Evolutionary conservation across 2,797 vertebrate species (phyloP), one percentile per base, ranked within the genome.

Genomic region (Hypotaenidia okinawae): DNA sequence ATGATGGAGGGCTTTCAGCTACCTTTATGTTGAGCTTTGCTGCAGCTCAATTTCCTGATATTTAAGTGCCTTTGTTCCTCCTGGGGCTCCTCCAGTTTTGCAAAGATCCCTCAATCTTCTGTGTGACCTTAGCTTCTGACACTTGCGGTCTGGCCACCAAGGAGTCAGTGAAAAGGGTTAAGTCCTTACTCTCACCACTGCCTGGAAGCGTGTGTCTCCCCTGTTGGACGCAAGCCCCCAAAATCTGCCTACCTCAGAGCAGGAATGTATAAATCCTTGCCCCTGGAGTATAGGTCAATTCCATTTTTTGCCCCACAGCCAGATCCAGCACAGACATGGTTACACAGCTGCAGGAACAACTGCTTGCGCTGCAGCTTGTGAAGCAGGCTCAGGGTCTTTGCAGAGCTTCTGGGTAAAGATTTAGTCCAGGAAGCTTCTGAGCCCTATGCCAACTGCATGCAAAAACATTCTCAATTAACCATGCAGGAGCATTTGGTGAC

Each of bases 271-370:
- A 89, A 84, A 89, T 59, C 12, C 51, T 37, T 61, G 33, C 7
- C 25, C 7, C 30, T 30, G 13, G 16, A 58, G 13, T 6, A 16
- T 2, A 82, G 28, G 30, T 6, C 18, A 91, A 11, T 6, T 52
- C 33, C 3, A 1, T 47, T 9, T 10, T 75, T 77, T 19, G 0
- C 25, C 25, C 9, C n/a, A 66, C 24, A 30, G 8, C 3, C 4
- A 3, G 33, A 75, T 41, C 8, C 1, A 1, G 52, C 52, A 39
- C 14, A 72, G 11, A 45, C 10, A 32, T 6, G 13, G 33, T 61
- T 76, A 51, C 51, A 62, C 0, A 84, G 54, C 10, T 3, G 3
- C 15, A 45, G 28, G 41, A 77, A 58, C 25, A 61, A 67, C 2
- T 58, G 47, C 54, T 64, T 66, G 11, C 39, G 59, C 21, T 2